Evolutionary conservation across 2,113 vertebrate species (phyloP), one percentile per base, ranked within the genome.

Genomic region (Melanocharis versteri): DNA sequence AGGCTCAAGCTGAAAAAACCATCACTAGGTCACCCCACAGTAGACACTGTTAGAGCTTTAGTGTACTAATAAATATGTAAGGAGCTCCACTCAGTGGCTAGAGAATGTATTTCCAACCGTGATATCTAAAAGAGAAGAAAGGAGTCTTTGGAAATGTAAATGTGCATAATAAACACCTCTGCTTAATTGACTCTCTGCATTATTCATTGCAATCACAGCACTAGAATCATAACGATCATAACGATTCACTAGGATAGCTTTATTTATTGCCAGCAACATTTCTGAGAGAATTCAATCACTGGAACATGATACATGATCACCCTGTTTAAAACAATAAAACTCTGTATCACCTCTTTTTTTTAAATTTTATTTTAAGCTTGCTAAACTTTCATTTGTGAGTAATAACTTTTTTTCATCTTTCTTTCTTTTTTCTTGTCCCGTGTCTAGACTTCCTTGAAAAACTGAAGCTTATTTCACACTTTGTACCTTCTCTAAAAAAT

Each of bases 11-110:
- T 53, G 76, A 81, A 89, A 83, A 68, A 54, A 64, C 26, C 40
- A 48, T 15, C 17, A 9, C 30, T 7, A 61, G 45, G 4, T 18
- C n/a, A 42, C 4, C 8, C 48, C 65, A 11, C 7, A 57, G 37
- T 0, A 45, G 47, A 39, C 65, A 11, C 8, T 22, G 39, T 22
- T 6, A 15, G 39, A 54, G 0, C 1, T 2, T 22, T 9, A 7
- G 40, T 1, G 17, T 5, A 30, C 28, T 13, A 40, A 83, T 53
- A 95, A 33, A 78, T 64, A 57, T 0, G 96, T 27, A 40, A 83
- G 42, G 70, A 90, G 92, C 94, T 72, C 96, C 97, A 60, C 90
- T 40, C 85, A 64, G 94, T 66, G 97, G 96, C 7, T 21, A 51
- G 23, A 83, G 15, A 20, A 78, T 13, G 65, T 7, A 75, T 53